Evolutionary conservation across 1,140 invertebrate species (phyloP), one percentile per base, ranked within the genome.

Genomic region (Rhyacophila brunnea): DNA sequence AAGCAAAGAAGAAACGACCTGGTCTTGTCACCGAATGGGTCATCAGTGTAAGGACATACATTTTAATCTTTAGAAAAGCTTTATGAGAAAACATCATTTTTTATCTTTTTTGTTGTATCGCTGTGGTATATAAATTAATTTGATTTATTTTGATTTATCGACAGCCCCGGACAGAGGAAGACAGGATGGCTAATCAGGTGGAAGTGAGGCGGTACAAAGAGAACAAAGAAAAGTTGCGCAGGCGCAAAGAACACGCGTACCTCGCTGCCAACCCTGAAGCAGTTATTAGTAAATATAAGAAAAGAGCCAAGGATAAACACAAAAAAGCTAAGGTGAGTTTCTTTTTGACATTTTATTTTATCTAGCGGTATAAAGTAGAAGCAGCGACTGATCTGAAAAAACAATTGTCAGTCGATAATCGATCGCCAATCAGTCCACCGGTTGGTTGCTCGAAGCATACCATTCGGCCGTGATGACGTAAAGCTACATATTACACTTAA

Each of bases 91-190:
- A n/a, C n/a, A n/a, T n/a, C n/a, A n/a, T 43, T 45, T 38, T 28
- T 13, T 43, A 15, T 32, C 28, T 54, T 11, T n/a, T n/a, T n/a
- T n/a, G n/a, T n/a, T n/a, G n/a, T n/a, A 28, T 35, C n/a, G 6
- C 14, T 11, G 14, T 15, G n/a, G 15, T 9, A 9, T 47, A 47
- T 11, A 35, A 35, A 35, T 35, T 13, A 35, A 7, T 10, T 35
- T 17, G 14, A 42, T 20, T 54, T 13, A 42, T 53, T 57, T 28
- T 3, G 23, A 5, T 28, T 28, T 28, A 5, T 58, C 74, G 75
- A 48, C 66, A 89, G 87, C 89, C 89, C 0, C 77, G 89, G n/a
- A 80, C 85, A 3, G 89, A 91, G 67, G 87, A 90, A 68, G 88
- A 90, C 71, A 85, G 85, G 43, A 53, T 85, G 14, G 85, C 87